Percentiles rank a stretch among this genome's conserved stretches.
These are phyloP conservation scores for Falco novaeseelandiae DNA, from an alignment of 2,797 vertebrate genomes.

Conservation along the genomic window DNA sequence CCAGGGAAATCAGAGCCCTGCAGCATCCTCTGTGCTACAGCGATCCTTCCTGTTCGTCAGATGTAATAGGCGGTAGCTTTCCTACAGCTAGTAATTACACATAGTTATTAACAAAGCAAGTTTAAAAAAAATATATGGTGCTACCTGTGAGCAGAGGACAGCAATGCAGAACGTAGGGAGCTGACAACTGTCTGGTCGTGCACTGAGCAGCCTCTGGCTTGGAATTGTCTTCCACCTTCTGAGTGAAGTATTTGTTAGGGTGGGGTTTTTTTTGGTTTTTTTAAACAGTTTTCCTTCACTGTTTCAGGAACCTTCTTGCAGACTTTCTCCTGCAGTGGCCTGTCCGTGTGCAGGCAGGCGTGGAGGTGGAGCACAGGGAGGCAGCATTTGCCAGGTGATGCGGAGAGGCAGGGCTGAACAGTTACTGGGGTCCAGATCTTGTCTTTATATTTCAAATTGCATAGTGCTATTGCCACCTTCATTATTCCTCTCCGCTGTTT, in stretches of 20 bases:
- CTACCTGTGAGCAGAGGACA: neutral
- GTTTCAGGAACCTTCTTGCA: neutral
- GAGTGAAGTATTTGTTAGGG: neutral
- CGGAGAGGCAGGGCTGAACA: neutral
- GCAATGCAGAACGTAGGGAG: neutral
- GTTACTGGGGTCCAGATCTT: neutral
- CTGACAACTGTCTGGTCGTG: neutral
- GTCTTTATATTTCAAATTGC: neutral
- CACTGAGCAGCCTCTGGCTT: neutral
- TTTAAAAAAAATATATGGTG: neutral
- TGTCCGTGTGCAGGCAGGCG: rapidly evolving
- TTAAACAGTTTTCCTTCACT: neutral
- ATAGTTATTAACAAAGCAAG: neutral
- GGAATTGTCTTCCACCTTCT: neutral
- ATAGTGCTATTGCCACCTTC: rapidly evolving
- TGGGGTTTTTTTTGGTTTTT: neutral
- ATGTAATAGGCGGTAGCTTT: rapidly evolving
- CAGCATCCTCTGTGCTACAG: neutral
- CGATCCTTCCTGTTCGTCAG: neutral
- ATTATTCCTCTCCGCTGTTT: neutral
- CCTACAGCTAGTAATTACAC: neutral
- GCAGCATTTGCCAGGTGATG: rapidly evolving
- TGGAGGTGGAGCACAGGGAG: neutral
- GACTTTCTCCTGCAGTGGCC: neutral
- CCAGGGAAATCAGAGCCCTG: neutral